Base-by-base conservation (phyloP, 2,113 vertebrate species). In the Myocastor coypus region DNA sequence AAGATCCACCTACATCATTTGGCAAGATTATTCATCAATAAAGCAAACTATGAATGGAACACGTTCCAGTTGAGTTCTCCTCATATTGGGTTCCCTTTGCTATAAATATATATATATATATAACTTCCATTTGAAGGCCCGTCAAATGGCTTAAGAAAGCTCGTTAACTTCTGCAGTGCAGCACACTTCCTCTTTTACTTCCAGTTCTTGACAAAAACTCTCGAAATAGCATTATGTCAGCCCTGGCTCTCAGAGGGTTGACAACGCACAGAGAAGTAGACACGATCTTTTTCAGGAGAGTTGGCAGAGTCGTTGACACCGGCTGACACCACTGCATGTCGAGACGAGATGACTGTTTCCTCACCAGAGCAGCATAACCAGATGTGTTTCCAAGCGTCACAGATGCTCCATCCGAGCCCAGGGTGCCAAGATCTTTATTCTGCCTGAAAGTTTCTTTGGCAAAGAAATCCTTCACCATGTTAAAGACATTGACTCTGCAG, bases 331-430 rank as follows among this genome's bases (percentile, higher is more conserved):
- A 97, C 95, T 96, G 96, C 90, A 83, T 94, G 96, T 83, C 73
- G 96, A 96, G 92, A 96, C 68, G 96, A 96, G 93, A 95, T 95
- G 90, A 82, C 81, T 46, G 81, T 96, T 93, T 97, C 90, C 95
- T 97, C 96, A 96, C 97, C 97, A 97, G 93, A 97, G 96, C 92
- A 87, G 94, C 86, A 93, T 83, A 98, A 86, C 97, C 97, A 98
- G 97, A 98, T 98, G 97, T 98, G 97, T 94, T 95, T 96, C 97
- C 97, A 96, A 98, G 97, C 90, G 2, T 94, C 97, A 88, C 97
- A 98, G 97, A 98, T 97, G 97, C 97, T 97, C 87, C 78, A 37
- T 93, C 94, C 19, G 95, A 92, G 82, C 50, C 61, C 78, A 37
- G 75, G 69, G 90, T 97, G 97, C 97, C 97, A 97, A 96, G 96